Evolutionary conservation across 2,113 vertebrate species (phyloP), one percentile per base, ranked within the genome.

Genomic region (Saguinus imperator): DNA sequence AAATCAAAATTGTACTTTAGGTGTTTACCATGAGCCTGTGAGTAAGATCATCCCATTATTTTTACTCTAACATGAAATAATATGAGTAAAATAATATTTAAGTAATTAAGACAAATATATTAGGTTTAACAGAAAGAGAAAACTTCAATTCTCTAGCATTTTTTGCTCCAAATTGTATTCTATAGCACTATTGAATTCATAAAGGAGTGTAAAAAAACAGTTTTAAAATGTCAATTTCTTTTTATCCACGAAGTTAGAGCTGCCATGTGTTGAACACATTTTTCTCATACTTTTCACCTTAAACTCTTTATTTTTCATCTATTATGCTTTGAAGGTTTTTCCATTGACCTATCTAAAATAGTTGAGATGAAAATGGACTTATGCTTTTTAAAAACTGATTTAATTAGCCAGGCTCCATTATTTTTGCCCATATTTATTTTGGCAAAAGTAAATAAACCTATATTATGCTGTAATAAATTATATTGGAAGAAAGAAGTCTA

Each of bases 261-360:
- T 97, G 75, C 94, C 95, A 97, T 61, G 25, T 76, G 81, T 3
- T 97, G 55, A 98, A 94, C 85, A 97, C 58, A 91, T 96, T 98
- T 98, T 82, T 58, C 27, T 96, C 57, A 66, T 94, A 11, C 6
- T 75, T 88, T 76, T 95, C 94, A 80, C 27, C 27, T 93, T n/a
- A 94, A 95, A 70, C 17, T 32, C 6, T 3, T 35, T 75, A 23
- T 87, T 86, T 76, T 72, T 90, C 32, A 81, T 32, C 35, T 76
- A 7, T 84, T 97, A 50, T 35, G 8, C 55, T 94, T 89, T 97
- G 75, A 95, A 94, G 90, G 14, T 43, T 98, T 55, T 91, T 97
- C 55, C 81, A 97, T 7, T 2, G 13, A 98, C 92, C 48, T 66
- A 88, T 50, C 55, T 95, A 58, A 97, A 88, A 9, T 35, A 85